phyloP scores from a whole-genome alignment of 1,140 invertebrate species.

The Zeugodacus cucurbitae region DNA sequence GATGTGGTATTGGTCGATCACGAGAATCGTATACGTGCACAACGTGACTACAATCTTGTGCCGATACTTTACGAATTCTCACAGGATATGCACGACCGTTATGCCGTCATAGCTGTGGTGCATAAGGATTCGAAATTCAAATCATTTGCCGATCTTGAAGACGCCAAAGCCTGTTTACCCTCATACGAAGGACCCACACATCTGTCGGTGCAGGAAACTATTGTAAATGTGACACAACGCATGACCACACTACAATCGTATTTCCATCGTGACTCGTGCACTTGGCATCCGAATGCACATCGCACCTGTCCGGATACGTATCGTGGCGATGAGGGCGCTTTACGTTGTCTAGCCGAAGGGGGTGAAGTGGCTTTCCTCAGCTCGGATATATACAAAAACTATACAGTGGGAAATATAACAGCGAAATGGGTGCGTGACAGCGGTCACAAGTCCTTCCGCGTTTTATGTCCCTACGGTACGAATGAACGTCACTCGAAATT shows the following conservation, averaged over 20 bases:
- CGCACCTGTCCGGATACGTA: conserved; percentile 60
- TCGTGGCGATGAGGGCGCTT: conserved; percentile 73
- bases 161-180: conserved; percentile 78
- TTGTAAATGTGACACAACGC: conserved; percentile 67
- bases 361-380: conserved; percentile 90
- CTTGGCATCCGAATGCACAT: conserved; percentile 66
- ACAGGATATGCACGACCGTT: conserved; percentile 71
- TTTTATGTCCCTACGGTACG: conserved; percentile 69
- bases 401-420: conserved; percentile 67
- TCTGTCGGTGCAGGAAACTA: conserved; percentile 72
- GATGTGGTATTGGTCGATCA: conserved; percentile 75
- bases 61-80: conserved; percentile 76
- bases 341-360: conserved; percentile 81
- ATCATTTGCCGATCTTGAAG: conserved; percentile 72
- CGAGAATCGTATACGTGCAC: conserved; percentile 71
- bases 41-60: conserved; percentile 71
- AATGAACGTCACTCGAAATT: conserved; percentile 55
- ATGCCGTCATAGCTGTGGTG: conserved; percentile 78
- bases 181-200: conserved; percentile 74
- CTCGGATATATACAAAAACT: conserved; percentile 75
- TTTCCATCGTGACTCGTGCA: conserved; percentile 75
- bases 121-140: conserved; percentile 71
- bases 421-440: conserved; percentile 49
- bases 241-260: conserved; percentile 60
- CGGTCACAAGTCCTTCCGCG: conserved; percentile 57